phyloP scores from a whole-genome alignment of 92 coral and sea anemone species.

The Desmophyllum pertusum region DNA sequence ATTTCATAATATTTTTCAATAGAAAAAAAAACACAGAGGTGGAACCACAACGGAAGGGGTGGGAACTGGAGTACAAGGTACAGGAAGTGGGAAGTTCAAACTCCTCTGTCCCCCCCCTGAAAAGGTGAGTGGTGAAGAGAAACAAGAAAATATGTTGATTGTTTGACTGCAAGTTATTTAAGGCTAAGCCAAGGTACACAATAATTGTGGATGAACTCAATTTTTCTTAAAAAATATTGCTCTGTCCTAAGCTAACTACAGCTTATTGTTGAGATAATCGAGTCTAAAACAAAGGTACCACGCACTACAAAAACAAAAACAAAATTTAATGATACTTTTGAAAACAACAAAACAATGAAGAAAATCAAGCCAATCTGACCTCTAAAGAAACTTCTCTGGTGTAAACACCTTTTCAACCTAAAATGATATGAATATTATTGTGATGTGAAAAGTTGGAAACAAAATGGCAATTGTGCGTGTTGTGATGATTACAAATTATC shows the following conservation, averaged over 20 bases:
- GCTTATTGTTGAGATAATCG: background rate
- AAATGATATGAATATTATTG: constrained; percentile 35
- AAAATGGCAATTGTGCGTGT: background rate
- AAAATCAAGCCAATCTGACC: constrained; percentile 46
- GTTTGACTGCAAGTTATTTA: too few relatives aligned
- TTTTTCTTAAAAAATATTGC: background rate
- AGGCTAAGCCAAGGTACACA: too few relatives aligned
- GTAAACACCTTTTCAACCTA: constrained; percentile 46
- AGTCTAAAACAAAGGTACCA: background rate
- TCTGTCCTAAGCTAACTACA: background rate
- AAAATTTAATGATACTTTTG: background rate
- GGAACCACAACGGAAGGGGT: too few relatives aligned
- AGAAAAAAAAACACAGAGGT: too few relatives aligned
- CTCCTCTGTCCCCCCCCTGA: too few relatives aligned
- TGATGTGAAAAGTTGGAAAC: constrained; percentile 10
- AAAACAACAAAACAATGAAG: constrained; percentile 1
- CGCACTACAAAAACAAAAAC: background rate
- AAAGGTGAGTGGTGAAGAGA: too few relatives aligned
- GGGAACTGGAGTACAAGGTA: too few relatives aligned
- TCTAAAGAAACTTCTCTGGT: constrained; percentile 36
- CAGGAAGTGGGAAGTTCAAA: too few relatives aligned
- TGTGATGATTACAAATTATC: background rate
- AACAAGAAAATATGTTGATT: too few relatives aligned
- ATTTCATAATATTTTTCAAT: too few relatives aligned
- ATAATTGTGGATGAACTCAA: background rate